Percentiles rank a stretch among this genome's conserved stretches.
Conservation (phyloP, 1,140 invertebrate species). For the Drosophila ogumai region DNA sequence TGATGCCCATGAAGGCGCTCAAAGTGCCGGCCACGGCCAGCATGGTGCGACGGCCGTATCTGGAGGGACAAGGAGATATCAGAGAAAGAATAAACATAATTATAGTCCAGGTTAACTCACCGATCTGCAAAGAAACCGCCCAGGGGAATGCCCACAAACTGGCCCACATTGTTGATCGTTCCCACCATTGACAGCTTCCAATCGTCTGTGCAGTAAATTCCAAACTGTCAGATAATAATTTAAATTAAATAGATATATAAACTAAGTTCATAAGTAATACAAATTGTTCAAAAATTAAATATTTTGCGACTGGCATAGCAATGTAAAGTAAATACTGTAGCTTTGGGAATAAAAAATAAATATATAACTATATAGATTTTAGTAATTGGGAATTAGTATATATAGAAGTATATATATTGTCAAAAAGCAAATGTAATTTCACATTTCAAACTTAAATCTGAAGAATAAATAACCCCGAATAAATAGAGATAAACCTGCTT, state of each 20-base stretch:
- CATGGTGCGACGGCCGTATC: slow-evolving; percentile 88
- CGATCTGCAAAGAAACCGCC: slow-evolving; percentile 89
- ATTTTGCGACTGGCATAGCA: too few species aligned
- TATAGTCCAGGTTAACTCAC: slow-evolving; percentile 69
- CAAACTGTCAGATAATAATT: slow-evolving; percentile 85
- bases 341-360: too few species aligned
- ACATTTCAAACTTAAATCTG: not conserved
- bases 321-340: too few species aligned
- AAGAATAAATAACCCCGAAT: not conserved
- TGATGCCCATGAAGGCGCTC: slow-evolving; percentile 87
- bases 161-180: slow-evolving; percentile 90
- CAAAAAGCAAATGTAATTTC: not conserved
- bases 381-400: not conserved
- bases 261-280: too few species aligned
- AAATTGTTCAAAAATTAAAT: too few species aligned
- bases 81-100: not conserved
- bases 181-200: slow-evolving; percentile 90
- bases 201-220: slow-evolving; percentile 87
- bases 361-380: too few species aligned
- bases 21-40: slow-evolving; percentile 87
- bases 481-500: not conserved
- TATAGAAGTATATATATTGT: slow-evolving; percentile 11
- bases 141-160: slow-evolving; percentile 89
- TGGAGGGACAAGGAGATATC: slow-evolving; percentile 46
- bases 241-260: too few species aligned